Evolutionary conservation across 2,888 invertebrate genomes (phyloP).

Genomic region (Limnephilus auricula): DNA sequence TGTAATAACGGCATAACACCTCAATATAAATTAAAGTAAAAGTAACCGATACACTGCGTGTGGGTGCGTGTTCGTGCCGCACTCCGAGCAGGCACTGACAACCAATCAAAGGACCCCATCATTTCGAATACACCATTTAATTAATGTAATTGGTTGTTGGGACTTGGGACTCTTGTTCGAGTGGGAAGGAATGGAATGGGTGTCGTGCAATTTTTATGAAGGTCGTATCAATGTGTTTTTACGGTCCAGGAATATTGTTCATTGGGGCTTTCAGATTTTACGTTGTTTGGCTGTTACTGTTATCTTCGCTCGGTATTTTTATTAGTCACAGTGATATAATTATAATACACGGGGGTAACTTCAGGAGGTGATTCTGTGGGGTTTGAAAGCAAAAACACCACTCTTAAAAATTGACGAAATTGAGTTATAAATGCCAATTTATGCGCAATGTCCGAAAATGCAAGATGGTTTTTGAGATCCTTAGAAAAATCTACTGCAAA

Average conservation of each 20-base stretch:
- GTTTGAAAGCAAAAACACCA: too few species aligned
- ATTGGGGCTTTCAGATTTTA: background rate
- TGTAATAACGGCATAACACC: background rate
- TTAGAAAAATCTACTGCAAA: too few species aligned
- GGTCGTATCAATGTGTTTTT: background rate
- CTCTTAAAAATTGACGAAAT: too few species aligned
- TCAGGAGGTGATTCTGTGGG: too few species aligned
- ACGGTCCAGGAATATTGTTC: background rate
- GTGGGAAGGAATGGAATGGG: slow-evolving; percentile 31
- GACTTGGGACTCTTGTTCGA: background rate
- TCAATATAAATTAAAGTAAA: slow-evolving; percentile 2
- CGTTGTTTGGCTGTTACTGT: background rate
- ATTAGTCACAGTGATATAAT: background rate
- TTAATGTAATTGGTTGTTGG: slow-evolving; percentile 48
- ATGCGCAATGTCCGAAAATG: too few species aligned
- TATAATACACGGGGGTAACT: too few species aligned
- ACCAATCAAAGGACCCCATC: slow-evolving; percentile 33
- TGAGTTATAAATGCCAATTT: too few species aligned
- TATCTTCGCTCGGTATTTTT: background rate
- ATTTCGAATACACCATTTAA: slow-evolving; percentile 38
- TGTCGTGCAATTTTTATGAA: slow-evolving; percentile 12
- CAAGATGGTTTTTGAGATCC: too few species aligned
- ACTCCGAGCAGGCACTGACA: slow-evolving; percentile 16
- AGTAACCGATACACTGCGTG: slow-evolving; percentile 1
- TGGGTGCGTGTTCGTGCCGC: slow-evolving; percentile 22